These are phyloP conservation scores for Bombus breviceps DNA, from an alignment of 1,140 invertebrate genomes.

Conservation along the genomic window DNA sequence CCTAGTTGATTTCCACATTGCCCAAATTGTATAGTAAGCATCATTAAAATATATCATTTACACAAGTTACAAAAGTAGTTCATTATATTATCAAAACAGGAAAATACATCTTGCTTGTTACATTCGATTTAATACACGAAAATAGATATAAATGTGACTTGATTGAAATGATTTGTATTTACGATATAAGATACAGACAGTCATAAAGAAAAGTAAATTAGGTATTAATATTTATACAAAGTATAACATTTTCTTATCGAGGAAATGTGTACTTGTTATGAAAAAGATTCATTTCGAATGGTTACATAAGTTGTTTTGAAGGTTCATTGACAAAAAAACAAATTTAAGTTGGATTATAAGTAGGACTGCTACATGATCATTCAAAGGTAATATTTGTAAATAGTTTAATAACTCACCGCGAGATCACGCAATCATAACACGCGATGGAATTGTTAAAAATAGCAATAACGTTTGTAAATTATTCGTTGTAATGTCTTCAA, in stretches of 20 bases:
- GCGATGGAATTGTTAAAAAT: conserved; percentile 20
- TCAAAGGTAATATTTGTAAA: background rate
- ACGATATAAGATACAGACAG: background rate
- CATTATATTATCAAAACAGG: background rate
- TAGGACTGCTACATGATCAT: background rate
- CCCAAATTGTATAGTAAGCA: conserved; percentile 83
- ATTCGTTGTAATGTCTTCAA: background rate
- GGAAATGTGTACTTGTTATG: background rate
- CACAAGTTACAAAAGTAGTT: background rate
- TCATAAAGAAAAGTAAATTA: background rate
- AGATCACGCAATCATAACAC: background rate
- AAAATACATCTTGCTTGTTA: background rate
- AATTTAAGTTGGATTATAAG: background rate
- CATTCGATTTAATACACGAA: background rate
- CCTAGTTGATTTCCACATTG: conserved; percentile 85
- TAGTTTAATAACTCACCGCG: background rate
- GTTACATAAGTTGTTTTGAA: background rate
- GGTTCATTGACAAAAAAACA: background rate
- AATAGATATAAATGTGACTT: background rate
- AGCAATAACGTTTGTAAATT: background rate
- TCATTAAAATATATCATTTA: conserved; percentile 35
- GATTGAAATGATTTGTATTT: background rate
- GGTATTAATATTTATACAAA: background rate
- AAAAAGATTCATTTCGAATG: background rate
- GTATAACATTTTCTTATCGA: background rate